Evolutionary conservation across 2,113 vertebrate genomes (phyloP), one percentile per base, ranked within the genome.

Genomic region (Sorex araneus): DNA sequence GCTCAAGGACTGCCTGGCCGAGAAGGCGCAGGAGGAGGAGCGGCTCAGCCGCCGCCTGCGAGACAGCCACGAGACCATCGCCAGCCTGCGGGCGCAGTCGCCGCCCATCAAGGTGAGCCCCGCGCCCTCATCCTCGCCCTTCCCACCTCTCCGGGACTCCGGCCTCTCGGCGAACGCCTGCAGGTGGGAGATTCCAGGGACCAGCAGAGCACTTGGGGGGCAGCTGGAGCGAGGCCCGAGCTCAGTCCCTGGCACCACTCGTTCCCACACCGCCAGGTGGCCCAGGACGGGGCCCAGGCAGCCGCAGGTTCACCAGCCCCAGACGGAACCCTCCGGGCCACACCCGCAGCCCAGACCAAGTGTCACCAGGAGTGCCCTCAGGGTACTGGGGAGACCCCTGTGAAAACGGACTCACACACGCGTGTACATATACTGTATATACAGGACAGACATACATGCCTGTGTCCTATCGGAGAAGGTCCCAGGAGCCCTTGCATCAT

Each of bases 41-140:
- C 90, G 97, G 79, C 98, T 99, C 60, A 96, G 95, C 87, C 97
- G 98, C 66, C 97, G 97, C 11, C 98, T 99, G 91, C 97, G 97
- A 7, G 98, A 99, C 81, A 98, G 98, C 47, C 98, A 99, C 73
- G 98, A 98, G 79, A 98, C 98, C 50, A 98, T 99, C 0, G 98
- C 98, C 88, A 98, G 97, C 82, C 98, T 98, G 94, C 98, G 96
- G 21, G 97, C 98, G 8, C 97, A 98, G 91, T 98, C 98, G 3
- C 98, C 98, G 0, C 98, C 98, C 15, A 93, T 98, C 66, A 98
- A 99, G 98, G 99, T 99, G 96, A 97, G 98, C 15, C 0, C 0
- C 2, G 21, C 30, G 63, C 18, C 9, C 64, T 66, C 30, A 3
- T 0, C 40, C 63, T 0, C 3, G 66, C 15, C 76, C 27, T 21